Percentiles rank a stretch among this genome's conserved stretches.
These are phyloP conservation scores for Hippopotamyrus pictus DNA, from an alignment of 2,797 vertebrate genomes.

Conservation along the genomic window DNA sequence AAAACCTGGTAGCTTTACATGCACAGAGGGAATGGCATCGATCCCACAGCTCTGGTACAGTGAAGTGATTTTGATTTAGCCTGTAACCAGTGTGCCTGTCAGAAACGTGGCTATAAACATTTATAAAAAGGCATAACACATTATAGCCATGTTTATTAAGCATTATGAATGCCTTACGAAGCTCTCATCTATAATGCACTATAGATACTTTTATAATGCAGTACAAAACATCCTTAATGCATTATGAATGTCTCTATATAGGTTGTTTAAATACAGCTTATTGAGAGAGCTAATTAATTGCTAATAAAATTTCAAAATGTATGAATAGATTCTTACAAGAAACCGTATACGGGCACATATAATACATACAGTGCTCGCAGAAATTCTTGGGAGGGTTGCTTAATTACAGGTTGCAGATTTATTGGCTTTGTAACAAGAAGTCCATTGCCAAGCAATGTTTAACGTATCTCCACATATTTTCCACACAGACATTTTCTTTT, in stretches of 20 bases:
- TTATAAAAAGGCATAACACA: neutral
- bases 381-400: neutral
- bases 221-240: too few relatives aligned
- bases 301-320: neutral
- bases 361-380: neutral
- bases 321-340: neutral
- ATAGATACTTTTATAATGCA: neutral
- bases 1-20: neutral
- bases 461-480: neutral
- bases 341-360: neutral
- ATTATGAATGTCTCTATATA: too few relatives aligned
- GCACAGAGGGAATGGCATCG: neutral
- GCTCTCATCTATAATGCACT: neutral
- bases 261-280: neutral
- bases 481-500: neutral
- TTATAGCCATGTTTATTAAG: neutral
- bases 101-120: neutral
- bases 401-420: neutral
- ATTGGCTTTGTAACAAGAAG: neutral
- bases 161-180: neutral
- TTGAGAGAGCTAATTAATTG: neutral
- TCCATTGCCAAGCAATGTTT: neutral
- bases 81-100: neutral
- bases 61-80: neutral
- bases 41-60: neutral